Percentiles rank a stretch among this genome's conserved stretches.
These are phyloP conservation scores for Picus viridis DNA, from an alignment of 2,797 vertebrate species.

Conservation along the genomic window DNA sequence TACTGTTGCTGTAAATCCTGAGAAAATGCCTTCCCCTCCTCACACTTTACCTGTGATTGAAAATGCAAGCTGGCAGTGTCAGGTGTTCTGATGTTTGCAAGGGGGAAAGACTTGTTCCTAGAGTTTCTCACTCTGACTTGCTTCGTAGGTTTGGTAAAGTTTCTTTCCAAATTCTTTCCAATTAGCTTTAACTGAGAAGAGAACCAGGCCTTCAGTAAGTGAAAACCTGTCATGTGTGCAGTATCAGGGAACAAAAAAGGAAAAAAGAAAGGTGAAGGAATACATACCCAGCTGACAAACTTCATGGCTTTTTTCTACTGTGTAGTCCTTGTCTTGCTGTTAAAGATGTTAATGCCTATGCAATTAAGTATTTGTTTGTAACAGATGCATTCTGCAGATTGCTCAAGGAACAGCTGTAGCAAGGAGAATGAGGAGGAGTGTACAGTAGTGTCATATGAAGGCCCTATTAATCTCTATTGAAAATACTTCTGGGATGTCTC, in stretches of 20 bases:
- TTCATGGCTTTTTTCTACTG: fast-evolving
- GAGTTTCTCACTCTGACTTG: background rate
- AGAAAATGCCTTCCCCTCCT: background rate
- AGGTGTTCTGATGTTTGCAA: background rate
- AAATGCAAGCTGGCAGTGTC: background rate
- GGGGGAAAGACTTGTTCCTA: background rate
- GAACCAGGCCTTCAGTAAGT: background rate
- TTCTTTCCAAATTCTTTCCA: background rate
- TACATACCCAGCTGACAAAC: background rate
- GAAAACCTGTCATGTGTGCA: background rate
- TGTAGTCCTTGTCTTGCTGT: background rate
- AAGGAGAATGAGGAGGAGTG: background rate
- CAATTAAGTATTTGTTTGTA: background rate
- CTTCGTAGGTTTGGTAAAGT: background rate
- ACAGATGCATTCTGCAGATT: background rate
- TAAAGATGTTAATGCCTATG: background rate
- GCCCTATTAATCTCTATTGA: background rate
- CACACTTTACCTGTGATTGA: background rate
- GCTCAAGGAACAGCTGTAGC: background rate
- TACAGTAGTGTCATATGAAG: background rate
- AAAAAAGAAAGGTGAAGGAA: no score
- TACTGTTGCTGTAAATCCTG: background rate
- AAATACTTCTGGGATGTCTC: background rate
- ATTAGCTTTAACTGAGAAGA: background rate
- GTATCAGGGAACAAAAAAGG: background rate